Base-by-base conservation (phyloP, 2,113 vertebrate species). In the Sturnira hondurensis region DNA sequence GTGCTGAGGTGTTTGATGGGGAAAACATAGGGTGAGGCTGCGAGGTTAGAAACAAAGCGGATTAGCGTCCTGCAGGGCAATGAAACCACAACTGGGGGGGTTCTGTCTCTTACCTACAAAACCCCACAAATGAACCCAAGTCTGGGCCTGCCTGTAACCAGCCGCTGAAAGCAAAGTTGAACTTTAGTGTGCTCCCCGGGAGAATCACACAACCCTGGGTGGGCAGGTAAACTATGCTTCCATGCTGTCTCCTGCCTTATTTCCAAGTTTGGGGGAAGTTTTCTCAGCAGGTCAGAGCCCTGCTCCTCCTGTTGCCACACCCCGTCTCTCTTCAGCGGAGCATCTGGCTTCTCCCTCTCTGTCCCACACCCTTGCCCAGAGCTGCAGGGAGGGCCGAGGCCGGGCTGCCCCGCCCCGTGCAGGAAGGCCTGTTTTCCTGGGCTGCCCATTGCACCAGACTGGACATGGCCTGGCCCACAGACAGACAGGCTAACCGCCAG, bases 11-110 rank as follows among this genome's bases (percentile, higher is more conserved):
- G 54, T 45, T 82, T 16, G 61, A 26, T 36, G 28, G 2, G 7
- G 13, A 20, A 31, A 14, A 3, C 41, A 4, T 2, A 54, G 36
- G 54, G 2, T 50, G 19, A 86, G 52, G 31, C 36, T 10, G 14
- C 24, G 24, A 28, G 54, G 26, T 86, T 54, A 68, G 52, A 67
- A 31, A 36, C 73, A 91, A 78, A 86, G 70, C 4, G 33, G 43
- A 74, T 93, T 77, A 58, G 45, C 52, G 41, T 93, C 93, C 85
- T 76, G 13, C 56, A 28, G 91, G 56, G 89, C 83, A 78, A 15
- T 78, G 74, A 93, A 93, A n/a, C 52, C 38, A 82, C 54, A 41
- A n/a, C 83, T 14, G 61, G 19, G 50, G 28, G 76, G 58, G 47
- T 84, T 54, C 56, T 68, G 83, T 91, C 78, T 63, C 43, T 70